Conservation (phyloP, 2,888 invertebrate species). For the Brassicogethes aeneus region DNA sequence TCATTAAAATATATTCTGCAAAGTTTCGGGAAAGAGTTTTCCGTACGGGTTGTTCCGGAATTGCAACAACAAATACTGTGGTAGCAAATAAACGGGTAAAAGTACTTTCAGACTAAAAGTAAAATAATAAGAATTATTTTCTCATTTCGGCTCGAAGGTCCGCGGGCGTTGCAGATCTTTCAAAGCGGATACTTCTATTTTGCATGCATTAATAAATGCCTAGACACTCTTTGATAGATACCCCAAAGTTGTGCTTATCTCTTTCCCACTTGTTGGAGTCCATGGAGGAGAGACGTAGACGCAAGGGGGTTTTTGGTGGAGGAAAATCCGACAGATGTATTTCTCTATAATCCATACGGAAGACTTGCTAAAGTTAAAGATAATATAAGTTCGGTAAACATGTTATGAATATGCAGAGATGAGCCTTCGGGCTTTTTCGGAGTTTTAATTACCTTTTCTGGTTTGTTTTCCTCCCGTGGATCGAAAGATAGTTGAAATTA, state of each 20-base stretch:
- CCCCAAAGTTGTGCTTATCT: background rate
- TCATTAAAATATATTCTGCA: too few relatives aligned
- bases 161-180: conserved; percentile 18
- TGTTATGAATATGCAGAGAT: conserved; percentile 2
- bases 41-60: too few relatives aligned
- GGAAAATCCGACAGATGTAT: background rate
- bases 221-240: background rate
- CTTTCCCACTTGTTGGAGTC: background rate
- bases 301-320: background rate
- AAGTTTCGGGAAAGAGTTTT: too few relatives aligned
- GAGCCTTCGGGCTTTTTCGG: background rate
- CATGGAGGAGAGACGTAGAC: background rate
- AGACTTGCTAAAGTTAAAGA: conserved; percentile 37
- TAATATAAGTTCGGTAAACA: conserved; percentile 36
- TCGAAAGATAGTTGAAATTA: conserved; percentile 16
- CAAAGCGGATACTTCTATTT: conserved; percentile 26
- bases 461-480: too few relatives aligned
- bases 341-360: conserved; percentile 17
- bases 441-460: background rate
- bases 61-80: too few relatives aligned
- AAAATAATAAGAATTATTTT: conserved; percentile 19
- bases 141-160: conserved; percentile 20
- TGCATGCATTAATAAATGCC: conserved; percentile 25
- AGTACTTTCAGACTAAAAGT: too few relatives aligned
- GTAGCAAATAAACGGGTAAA: too few relatives aligned